Conservation (phyloP, 2,797 vertebrate species). For the Salmo trutta region DNA sequence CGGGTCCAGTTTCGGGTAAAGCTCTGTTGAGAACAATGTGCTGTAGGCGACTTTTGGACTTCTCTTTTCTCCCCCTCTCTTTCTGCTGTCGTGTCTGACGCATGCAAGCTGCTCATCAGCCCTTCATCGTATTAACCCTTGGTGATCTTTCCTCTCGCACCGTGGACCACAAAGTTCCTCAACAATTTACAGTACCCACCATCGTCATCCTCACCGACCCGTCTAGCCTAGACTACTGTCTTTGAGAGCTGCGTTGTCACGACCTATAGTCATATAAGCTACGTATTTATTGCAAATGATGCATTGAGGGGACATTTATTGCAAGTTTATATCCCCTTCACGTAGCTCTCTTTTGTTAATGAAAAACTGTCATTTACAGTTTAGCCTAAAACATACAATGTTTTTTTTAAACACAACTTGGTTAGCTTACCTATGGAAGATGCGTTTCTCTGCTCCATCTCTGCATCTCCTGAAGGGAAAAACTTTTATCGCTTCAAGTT, state of each 20-base stretch:
- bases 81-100: slow-evolving; percentile 50
- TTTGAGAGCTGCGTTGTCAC: slow-evolving; percentile 14
- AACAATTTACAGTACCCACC: neutral
- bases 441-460: neutral
- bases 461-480: neutral
- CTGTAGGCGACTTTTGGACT: slow-evolving; percentile 32
- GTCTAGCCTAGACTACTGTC: neutral
- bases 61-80: slow-evolving; percentile 21
- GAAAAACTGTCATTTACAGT: neutral
- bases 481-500: neutral
- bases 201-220: slow-evolving; percentile 32
- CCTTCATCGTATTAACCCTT: slow-evolving; percentile 58
- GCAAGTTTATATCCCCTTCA: neutral
- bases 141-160: slow-evolving; percentile 17
- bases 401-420: neutral
- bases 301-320: neutral
- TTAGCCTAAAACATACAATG: neutral
- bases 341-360: neutral
- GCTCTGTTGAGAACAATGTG: slow-evolving; percentile 30
- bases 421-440: neutral
- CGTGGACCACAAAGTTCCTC: neutral
- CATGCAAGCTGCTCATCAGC: slow-evolving; percentile 43
- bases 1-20: slow-evolving; percentile 19
- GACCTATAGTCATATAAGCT: neutral
- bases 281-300: neutral